These are phyloP conservation scores for Dipodomys merriami DNA, from an alignment of 2,113 vertebrate genomes.

Conservation along the genomic window DNA sequence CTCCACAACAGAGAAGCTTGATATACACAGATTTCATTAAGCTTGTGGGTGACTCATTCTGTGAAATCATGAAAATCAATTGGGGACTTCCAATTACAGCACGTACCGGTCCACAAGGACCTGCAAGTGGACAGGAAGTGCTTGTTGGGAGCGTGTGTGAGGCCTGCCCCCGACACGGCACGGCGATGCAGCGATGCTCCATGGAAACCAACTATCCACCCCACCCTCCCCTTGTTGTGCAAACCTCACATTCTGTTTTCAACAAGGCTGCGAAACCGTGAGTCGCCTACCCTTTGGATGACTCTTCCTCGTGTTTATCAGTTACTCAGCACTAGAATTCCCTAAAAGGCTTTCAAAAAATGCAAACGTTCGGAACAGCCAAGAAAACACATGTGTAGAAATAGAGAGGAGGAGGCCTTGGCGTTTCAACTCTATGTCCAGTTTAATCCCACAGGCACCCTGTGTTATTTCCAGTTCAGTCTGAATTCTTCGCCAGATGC, in stretches of 20 bases:
- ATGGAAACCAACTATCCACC: not conserved
- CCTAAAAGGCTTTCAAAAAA: slow-evolving; percentile 13
- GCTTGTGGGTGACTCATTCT: not conserved
- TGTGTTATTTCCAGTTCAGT: not conserved
- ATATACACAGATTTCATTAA: not conserved
- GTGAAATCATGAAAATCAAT: slow-evolving; percentile 17
- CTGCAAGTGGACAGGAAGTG: slow-evolving; percentile 30
- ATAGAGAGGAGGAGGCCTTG: not conserved
- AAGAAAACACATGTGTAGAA: not conserved
- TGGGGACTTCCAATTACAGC: slow-evolving; percentile 30
- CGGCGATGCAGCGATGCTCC: not conserved
- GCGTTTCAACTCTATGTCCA: not conserved
- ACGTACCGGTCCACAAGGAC: slow-evolving; percentile 18
- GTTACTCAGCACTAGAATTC: slow-evolving; percentile 13
- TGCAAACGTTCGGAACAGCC: slow-evolving; percentile 11
- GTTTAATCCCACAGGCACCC: not conserved
- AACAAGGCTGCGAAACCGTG: slow-evolving; percentile 19
- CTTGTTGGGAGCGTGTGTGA: not conserved
- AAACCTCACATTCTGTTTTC: slow-evolving; percentile 23
- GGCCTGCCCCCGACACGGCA: not conserved
- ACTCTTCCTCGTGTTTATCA: slow-evolving; percentile 42
- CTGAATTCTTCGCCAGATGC: slow-evolving; percentile 26
- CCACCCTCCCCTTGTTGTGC: not conserved
- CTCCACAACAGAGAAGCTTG: not conserved
- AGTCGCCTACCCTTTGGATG: not conserved